Base-by-base conservation (phyloP, 2,888 invertebrate species). In the Parthenolecanium corni region DNA sequence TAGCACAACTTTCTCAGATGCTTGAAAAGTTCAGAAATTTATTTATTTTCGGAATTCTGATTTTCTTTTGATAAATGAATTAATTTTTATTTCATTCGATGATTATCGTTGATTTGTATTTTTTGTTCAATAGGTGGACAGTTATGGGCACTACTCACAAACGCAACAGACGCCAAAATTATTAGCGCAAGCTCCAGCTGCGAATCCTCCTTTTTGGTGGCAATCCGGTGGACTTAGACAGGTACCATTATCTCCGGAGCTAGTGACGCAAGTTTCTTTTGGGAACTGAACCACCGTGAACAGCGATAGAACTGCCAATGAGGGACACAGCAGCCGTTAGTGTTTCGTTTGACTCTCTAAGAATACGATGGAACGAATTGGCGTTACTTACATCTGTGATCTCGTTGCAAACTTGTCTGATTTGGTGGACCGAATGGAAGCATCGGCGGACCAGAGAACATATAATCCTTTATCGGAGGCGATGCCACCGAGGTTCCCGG, bases 251-350 rank as follows among this genome's bases (percentile, higher is more conserved):
- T 89, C 88, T 0, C 89, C 89, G 0, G 83, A 82, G 0, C 83
- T 78, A 9, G 85, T 85, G 2, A 80, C 76, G 72, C 91, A 91
- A 0, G 79, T 79, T n/a, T 83, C 83, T 66, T 85, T 85, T 2
- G 83, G 82, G 68, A 89, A 86, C 66, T 85, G 84, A 38, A 89
- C 82, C 69, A 89, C 79, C 1, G 86, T 86, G 71, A 91, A 87
- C 14, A 91, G 74, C 0, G 89, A 85, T 11, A 90, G 73, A 73
- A 90, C 90, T 90, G 73, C 21, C 9, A 9, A 9, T 31, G 4
- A 31, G 31, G 31, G 9, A 31, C 5, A 31, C 5, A 31, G 9
- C 5, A 9, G 31, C 5, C 9, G 31, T 31, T 4, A 9, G 31
- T 4, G 31, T 38, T 11, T 38, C 38, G 38, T 38, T 38, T 38